Evolutionary conservation across 2,888 invertebrate species (phyloP), one percentile per base, ranked within the genome.

Genomic region (Drosophila borborema): DNA sequence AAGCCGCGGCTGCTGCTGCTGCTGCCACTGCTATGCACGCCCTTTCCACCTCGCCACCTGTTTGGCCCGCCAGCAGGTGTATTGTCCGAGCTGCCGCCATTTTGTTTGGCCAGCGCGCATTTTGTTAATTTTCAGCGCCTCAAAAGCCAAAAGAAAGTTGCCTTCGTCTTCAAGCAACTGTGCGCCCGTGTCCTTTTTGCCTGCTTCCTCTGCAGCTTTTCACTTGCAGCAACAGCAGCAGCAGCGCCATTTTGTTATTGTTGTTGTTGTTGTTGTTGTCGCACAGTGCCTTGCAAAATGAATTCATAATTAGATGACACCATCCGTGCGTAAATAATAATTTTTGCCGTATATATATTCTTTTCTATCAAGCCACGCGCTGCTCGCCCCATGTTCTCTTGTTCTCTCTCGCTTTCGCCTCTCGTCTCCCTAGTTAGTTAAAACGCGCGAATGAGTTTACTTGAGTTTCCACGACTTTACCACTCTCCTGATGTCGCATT

Each of bases 281-380:
- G 43, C 60, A 55, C 48, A 65, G 76, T 77, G 76, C 60, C 80
- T 80, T 67, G 72, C 77, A 91, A 82, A 91, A 91, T 89, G 87
- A 90, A 92, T 93, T 92, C 88, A 91, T 93, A 93, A 93, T 93
- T 92, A 93, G 92, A 93, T 93, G 92, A 92, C 93, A 93, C 93
- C 92, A 92, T 92, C 92, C 92, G 92, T 92, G 93, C 93, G 93
- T 93, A 89, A 92, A 93, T 92, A 92, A 93, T 92, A 86, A 81
- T 86, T 86, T 83, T 80, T 74, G 63, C 80, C 59, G 78, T 70
- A 67, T 67, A 40, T 28, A 28, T 40, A 67, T 77, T 73, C 64
- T 61, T 64, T 64, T 53, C 55, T 62, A 31, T 41, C 45, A 51
- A 40, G 40, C 51, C n/a, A 10, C 36, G 45, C 40, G 45, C 40